phyloP scores from a whole-genome alignment of 1,140 invertebrate genomes.

The Apis laboriosa region DNA sequence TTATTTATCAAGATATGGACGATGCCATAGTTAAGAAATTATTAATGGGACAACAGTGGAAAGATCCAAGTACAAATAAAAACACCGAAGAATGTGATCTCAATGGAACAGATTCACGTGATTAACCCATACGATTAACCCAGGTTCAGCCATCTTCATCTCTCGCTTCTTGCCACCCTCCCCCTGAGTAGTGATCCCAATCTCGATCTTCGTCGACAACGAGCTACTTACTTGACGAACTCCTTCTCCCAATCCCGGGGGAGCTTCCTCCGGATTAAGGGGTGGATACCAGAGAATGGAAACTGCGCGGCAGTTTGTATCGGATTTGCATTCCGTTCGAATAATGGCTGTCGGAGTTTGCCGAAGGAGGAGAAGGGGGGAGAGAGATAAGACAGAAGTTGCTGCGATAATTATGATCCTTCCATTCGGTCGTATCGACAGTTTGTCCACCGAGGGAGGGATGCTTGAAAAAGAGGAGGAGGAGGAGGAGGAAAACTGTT shows the following conservation, averaged over 20 bases:
- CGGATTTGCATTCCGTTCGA: slow-evolving; percentile 63
- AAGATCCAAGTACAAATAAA: too few species aligned
- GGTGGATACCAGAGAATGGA: slow-evolving; percentile 43
- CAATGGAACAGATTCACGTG: neutral
- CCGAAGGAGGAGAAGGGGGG: slow-evolving; percentile 22
- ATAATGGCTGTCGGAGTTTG: slow-evolving; percentile 59
- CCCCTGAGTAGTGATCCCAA: slow-evolving; percentile 16
- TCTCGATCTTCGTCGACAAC: slow-evolving; percentile 27
- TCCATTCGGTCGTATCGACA: slow-evolving; percentile 38
- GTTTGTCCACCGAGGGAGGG: neutral
- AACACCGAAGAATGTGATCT: too few species aligned
- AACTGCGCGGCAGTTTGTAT: slow-evolving; percentile 62
- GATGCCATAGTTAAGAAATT: too few species aligned
- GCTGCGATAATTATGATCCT: slow-evolving; percentile 59
- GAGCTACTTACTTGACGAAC: slow-evolving; percentile 44
- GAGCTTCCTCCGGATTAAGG: slow-evolving; percentile 49
- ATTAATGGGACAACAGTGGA: too few species aligned
- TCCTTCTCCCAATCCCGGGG: neutral
- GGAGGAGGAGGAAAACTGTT: neutral
- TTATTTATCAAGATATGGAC: too few species aligned
- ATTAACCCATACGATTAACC: neutral
- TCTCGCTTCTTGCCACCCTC: neutral
- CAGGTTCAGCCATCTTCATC: neutral
- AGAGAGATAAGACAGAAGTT: slow-evolving; percentile 49
- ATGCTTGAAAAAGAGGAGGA: neutral